phyloP scores from a whole-genome alignment of 2,113 vertebrate genomes.

The Thymallus thymallus region DNA sequence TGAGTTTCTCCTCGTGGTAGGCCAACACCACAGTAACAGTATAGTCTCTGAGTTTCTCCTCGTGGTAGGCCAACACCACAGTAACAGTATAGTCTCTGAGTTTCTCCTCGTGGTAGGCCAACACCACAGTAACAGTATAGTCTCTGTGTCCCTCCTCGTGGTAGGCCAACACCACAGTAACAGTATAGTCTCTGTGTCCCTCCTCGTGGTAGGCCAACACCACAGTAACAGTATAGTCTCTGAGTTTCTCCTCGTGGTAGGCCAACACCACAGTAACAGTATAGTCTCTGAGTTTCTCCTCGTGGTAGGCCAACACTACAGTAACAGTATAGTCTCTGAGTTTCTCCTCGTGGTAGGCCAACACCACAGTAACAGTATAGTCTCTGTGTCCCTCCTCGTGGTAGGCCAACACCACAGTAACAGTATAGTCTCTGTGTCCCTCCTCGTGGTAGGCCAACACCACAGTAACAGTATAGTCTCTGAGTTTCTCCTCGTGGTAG shows the following conservation, averaged over 20 bases:
- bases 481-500: too few species aligned
- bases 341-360: too few species aligned
- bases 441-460: slow-evolving; percentile 31
- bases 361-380: slow-evolving; percentile 24
- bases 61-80: slow-evolving; percentile 23
- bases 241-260: too few species aligned
- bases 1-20: too few species aligned
- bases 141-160: too few species aligned
- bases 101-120: too few species aligned
- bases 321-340: slow-evolving; percentile 29
- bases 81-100: slow-evolving; percentile 29
- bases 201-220: slow-evolving; percentile 31
- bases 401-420: slow-evolving; percentile 30
- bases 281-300: slow-evolving; percentile 19
- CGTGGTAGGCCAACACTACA: slow-evolving; percentile 23
- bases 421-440: slow-evolving; percentile 20
- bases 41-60: slow-evolving; percentile 19
- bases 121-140: slow-evolving; percentile 24
- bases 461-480: slow-evolving; percentile 25
- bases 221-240: slow-evolving; percentile 25
- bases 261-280: slow-evolving; percentile 15
- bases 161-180: slow-evolving; percentile 30
- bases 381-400: too few species aligned
- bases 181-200: slow-evolving; percentile 20
- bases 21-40: slow-evolving; percentile 15